A percentile compares a stretch with the other conserved stretches of the same genome.
Conservation (phyloP, 2,797 vertebrate genomes). For the Schizothorax lantsangensis region DNA sequence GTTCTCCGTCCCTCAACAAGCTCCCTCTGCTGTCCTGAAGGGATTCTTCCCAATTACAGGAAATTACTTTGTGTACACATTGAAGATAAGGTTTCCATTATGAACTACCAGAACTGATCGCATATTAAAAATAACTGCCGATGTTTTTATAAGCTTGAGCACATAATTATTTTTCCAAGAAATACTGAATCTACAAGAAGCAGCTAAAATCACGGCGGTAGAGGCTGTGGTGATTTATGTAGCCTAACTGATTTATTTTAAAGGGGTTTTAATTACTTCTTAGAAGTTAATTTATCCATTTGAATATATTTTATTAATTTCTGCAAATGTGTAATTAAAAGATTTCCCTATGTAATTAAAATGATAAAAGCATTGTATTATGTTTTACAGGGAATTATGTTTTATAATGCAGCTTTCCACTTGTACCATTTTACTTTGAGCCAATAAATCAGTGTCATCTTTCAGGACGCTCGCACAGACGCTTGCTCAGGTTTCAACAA, state of each 20-base stretch:
- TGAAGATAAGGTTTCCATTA: background rate
- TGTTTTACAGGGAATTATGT: background rate
- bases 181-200: slow-evolving; percentile 6
- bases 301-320: background rate
- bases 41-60: background rate
- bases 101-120: background rate
- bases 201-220: fast-evolving
- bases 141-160: background rate
- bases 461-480: background rate
- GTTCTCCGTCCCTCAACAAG: background rate
- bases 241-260: background rate
- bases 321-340: background rate
- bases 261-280: background rate
- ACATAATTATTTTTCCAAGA: background rate
- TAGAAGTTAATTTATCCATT: background rate
- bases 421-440: background rate
- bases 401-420: background rate
- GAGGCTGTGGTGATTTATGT: background rate
- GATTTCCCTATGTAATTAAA: background rate
- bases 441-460: background rate
- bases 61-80: background rate
- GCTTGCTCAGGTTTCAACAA: slow-evolving; percentile 3
- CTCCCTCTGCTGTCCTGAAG: slow-evolving; percentile 44
- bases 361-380: background rate
- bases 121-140: background rate